Evolutionary conservation across 1,140 invertebrate species (phyloP), one percentile per base, ranked within the genome.

Genomic region (Diabrotica virgifera): DNA sequence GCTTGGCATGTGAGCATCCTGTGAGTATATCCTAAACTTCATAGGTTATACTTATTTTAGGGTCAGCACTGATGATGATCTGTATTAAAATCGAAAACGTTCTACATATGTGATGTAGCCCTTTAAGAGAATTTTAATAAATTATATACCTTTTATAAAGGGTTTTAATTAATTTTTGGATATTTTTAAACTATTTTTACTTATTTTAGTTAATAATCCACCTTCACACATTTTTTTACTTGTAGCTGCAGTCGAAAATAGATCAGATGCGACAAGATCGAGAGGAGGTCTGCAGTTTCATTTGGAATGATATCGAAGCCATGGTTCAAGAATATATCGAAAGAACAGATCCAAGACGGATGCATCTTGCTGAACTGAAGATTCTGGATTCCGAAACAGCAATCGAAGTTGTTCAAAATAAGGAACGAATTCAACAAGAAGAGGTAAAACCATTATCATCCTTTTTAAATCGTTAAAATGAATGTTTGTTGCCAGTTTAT

Each of bases 321-420:
- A 63, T 71, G 13, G 55, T 77, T 6, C 66, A 61, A 14, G 53
- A 59, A 14, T 75, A 76, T 58, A 69, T 77, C 10, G 37, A 66
- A 35, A 63, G 69, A 65, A 78, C 73, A 5, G 76, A 78, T 63
- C 50, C 63, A 40, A 67, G 70, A 60, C 52, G 77, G 53, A 63
- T 70, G 1, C 76, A 78, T 55, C 61, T 77, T 57, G 74, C 72
- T 6, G 76, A 77, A 67, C 56, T 78, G 62, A 64, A 62, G 38
- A 63, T 66, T 46, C 55, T 74, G 46, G 76, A 78, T 58, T 61
- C 71, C 5, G 73, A 76, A 62, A 71, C 70, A 63, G 68, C 72
- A 36, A 62, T 60, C 6, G 73, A 74, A 60, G 70, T 76, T 51
- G 52, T 55, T 54, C 54, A 37, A 36, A 77, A 76, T 59, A 65